Base-by-base conservation (phyloP, 2,888 invertebrate species). In the Anoncus sp. region DNA sequence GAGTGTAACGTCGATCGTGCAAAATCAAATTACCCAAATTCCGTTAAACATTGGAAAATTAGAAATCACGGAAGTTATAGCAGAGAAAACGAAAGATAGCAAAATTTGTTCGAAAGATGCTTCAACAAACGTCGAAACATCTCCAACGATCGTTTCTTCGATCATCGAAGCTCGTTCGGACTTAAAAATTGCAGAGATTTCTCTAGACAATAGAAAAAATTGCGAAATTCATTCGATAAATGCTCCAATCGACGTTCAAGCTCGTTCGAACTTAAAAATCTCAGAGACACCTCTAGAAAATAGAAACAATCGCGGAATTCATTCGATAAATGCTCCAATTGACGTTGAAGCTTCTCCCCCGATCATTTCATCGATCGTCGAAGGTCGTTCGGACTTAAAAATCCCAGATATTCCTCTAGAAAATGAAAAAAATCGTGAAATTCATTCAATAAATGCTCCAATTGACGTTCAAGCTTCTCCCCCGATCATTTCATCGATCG, bases 381-480 rank as follows among this genome's bases (percentile, higher is more conserved):
- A 49, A 49, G 5, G n/a, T 63, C 1, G 20, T 53, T 40, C 40
- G 20, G 3, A 40, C 6, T 18, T 24, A 16, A 18, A 53, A 12
- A 7, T 18, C 24, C 16, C 40, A 9, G 7, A 51, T 1, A 5
- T 51, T 53, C 18, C 24, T 38, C 7, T 69, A 59, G 27, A 57
- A 43, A 43, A 40, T n/a, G 38, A 1, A n/a, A 18, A 51, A 5
- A 53, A 14, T 22, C 22, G 16, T 38, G 53, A 53, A 7, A 35
- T 24, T 60, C 35, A 3, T 35, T 10, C 31, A 22, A 20, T 10
- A 1, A n/a, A 55, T 45, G 12, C 53, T 47, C 38, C 45, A 27
- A 55, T 40, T 16, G 35, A 63, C 49, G 45, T 16, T 57, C 12
- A 47, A 69, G 38, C 63, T 71, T 70, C 31, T 59, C 45, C 75